These are phyloP conservation scores for Drosophila subobscura DNA, from an alignment of 1,140 invertebrate species.

Conservation along the genomic window DNA sequence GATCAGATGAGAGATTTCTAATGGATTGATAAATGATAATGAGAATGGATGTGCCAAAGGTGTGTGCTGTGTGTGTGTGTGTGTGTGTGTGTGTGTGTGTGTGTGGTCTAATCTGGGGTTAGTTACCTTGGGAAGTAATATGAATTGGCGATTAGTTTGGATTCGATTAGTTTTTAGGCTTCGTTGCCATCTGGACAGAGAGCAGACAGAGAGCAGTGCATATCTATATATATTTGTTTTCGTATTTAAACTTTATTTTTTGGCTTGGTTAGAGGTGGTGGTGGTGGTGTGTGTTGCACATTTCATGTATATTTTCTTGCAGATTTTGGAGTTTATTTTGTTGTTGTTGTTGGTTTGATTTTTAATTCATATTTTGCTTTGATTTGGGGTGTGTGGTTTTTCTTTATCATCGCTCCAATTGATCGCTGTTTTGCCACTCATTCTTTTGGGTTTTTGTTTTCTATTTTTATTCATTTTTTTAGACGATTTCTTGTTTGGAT, in stretches of 20 bases:
- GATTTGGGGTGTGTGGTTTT: no score
- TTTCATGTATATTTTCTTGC: slow-evolving; percentile 2
- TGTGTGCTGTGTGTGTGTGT: slow-evolving; percentile 17
- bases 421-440: no score
- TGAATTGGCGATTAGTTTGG: slow-evolving; percentile 74
- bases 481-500: not conserved
- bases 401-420: no score
- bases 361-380: no score
- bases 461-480: not conserved
- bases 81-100: slow-evolving; percentile 16
- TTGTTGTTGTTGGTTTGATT: slow-evolving; percentile 22
- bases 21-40: slow-evolving; percentile 21
- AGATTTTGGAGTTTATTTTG: slow-evolving; percentile 23
- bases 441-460: not conserved
- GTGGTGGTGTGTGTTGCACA: slow-evolving; percentile 10
- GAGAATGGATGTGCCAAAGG: slow-evolving; percentile 32
- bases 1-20: slow-evolving; percentile 25
- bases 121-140: slow-evolving; percentile 74
- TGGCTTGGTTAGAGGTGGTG: slow-evolving; percentile 23
- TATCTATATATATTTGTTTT: slow-evolving; percentile 18
- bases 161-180: slow-evolving; percentile 31
- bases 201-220: slow-evolving; percentile 51
- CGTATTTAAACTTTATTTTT: slow-evolving; percentile 4
- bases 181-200: slow-evolving; percentile 44
- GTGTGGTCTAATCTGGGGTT: slow-evolving; percentile 53